phyloP scores from a whole-genome alignment of 2,113 vertebrate genomes.

The Mustela lutreola region DNA sequence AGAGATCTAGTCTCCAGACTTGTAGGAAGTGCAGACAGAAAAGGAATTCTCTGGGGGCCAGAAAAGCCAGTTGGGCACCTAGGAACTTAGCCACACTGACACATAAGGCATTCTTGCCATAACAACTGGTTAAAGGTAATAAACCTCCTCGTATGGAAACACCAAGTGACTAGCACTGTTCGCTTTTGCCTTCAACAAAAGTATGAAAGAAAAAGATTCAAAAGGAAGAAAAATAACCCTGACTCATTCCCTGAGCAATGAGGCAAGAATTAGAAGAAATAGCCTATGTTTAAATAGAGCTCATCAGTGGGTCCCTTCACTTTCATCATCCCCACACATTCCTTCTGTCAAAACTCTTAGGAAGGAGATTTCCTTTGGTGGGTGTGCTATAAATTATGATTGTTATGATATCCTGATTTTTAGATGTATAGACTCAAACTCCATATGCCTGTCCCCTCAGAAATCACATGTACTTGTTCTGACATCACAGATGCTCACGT shows the following conservation, averaged over 20 bases:
- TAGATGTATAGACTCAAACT: neutral
- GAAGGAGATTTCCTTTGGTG: neutral
- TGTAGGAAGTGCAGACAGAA: constrained; percentile 73
- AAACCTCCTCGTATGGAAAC: constrained; percentile 61
- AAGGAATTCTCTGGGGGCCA: constrained; percentile 72
- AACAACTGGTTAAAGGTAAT: constrained; percentile 74
- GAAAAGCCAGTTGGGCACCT: constrained; percentile 70
- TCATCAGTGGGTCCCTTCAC: neutral
- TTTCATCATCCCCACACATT: neutral
- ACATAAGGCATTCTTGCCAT: constrained; percentile 60
- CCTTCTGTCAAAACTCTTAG: constrained; percentile 46
- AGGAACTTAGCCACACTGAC: constrained; percentile 72
- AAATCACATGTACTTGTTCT: neutral
- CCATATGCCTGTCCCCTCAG: neutral
- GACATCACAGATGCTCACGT: neutral
- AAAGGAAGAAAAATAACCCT: constrained; percentile 58
- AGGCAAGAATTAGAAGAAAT: constrained; percentile 59
- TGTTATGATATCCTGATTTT: neutral
- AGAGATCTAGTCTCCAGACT: constrained; percentile 69
- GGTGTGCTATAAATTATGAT: neutral
- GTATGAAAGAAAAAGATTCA: constrained; percentile 45
- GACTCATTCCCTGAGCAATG: neutral
- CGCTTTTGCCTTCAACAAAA: constrained; percentile 58
- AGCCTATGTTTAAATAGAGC: constrained; percentile 9
- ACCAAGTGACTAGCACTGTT: constrained; percentile 66